Conservation (phyloP, 2,888 invertebrate species). For the Cosmia trapezina region DNA sequence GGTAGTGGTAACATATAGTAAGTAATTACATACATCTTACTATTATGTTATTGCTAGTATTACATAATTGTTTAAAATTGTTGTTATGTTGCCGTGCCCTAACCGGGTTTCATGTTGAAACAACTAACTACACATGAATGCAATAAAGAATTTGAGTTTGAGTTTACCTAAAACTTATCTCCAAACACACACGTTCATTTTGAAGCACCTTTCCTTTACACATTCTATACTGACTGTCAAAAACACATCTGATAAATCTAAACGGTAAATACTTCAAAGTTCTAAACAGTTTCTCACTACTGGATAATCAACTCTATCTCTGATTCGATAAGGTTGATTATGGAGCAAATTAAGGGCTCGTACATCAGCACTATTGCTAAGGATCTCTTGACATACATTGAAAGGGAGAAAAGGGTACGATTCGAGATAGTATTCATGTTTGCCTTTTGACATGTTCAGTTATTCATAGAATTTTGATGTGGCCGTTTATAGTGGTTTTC, state of each 20-base stretch:
- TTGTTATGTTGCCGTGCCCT: too few relatives aligned
- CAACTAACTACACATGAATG: too few relatives aligned
- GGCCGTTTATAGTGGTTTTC: conserved; percentile 65
- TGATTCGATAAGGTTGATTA: conserved; percentile 16
- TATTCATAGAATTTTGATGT: conserved; percentile 83
- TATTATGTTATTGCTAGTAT: too few relatives aligned
- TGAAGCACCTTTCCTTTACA: conserved; percentile 39
- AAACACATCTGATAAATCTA: conserved; percentile 64
- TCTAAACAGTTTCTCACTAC: conserved; percentile 4
- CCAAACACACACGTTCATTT: conserved; percentile 31
- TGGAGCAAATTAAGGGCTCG: neutral
- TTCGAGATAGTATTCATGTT: conserved; percentile 79
- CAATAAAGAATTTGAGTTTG: too few relatives aligned
- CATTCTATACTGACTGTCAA: conserved; percentile 50
- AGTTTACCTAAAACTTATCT: conserved; percentile 5
- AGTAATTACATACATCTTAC: too few relatives aligned
- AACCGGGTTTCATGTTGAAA: too few relatives aligned
- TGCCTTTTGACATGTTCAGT: conserved; percentile 81
- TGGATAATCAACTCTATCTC: conserved; percentile 14
- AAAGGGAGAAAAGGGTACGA: conserved; percentile 73
- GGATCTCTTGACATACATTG: conserved; percentile 68
- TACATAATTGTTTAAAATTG: too few relatives aligned
- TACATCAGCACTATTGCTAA: conserved; percentile 67
- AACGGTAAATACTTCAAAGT: conserved; percentile 61
- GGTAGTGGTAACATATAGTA: too few relatives aligned